phyloP scores from a whole-genome alignment of 1,140 invertebrate species.

The Grapholita molesta region DNA sequence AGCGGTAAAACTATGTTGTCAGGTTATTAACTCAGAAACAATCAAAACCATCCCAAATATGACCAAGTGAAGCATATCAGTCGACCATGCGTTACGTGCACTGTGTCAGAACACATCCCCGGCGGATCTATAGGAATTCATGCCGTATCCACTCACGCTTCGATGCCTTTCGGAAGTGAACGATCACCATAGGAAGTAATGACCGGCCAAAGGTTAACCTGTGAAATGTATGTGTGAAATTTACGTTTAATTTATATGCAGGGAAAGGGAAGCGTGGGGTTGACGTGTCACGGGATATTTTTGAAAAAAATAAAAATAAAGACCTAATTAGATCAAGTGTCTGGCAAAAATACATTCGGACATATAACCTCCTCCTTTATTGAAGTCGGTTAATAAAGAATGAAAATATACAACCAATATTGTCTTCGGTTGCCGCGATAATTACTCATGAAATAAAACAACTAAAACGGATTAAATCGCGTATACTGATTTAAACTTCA shows the following conservation, averaged over 20 bases:
- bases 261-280: neutral
- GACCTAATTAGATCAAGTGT: no score
- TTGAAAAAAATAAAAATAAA: no score
- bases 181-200: conserved; percentile 52
- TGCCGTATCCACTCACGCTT: conserved; percentile 32
- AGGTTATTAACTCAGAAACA: no score
- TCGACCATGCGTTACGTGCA: neutral
- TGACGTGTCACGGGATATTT: neutral
- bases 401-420: no score
- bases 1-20: no score
- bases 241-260: neutral
- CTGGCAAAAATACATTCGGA: no score
- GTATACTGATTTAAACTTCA: no score
- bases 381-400: no score
- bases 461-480: no score
- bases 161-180: conserved; percentile 47
- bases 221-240: conserved; percentile 48
- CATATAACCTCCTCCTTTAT: no score
- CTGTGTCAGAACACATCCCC: neutral
- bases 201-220: conserved; percentile 25
- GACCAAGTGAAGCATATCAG: neutral
- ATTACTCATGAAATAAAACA: no score
- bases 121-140: conserved; percentile 36
- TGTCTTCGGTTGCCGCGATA: no score
- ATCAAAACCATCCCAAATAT: neutral